A percentile compares a stretch with the other conserved stretches of the same genome.
These are phyloP conservation scores for Scalopus aquaticus DNA, from an alignment of 2,113 vertebrate genomes.

Conservation along the genomic window DNA sequence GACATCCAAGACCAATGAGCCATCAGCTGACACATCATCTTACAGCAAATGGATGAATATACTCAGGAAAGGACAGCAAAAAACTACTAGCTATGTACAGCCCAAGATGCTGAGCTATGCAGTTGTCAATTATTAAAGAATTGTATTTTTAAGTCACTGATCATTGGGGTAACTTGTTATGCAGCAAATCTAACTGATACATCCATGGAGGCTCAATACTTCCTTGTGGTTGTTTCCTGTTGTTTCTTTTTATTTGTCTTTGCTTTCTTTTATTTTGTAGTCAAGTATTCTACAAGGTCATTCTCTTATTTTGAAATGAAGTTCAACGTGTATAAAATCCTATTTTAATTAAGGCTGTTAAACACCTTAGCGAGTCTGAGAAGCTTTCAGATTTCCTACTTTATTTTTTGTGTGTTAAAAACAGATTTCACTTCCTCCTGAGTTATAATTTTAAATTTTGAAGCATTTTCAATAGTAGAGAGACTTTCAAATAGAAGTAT, in stretches of 20 bases:
- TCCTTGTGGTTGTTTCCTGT: not conserved
- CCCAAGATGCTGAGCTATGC: not conserved
- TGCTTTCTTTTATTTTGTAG: too few species aligned
- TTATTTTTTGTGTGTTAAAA: not conserved
- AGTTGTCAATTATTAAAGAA: not conserved
- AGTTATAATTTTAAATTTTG: not conserved
- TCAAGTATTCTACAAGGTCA: not conserved
- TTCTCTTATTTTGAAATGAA: conserved; percentile 30
- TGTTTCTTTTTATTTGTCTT: not conserved
- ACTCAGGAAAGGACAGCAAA: not conserved
- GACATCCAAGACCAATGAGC: not conserved
- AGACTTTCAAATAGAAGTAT: not conserved
- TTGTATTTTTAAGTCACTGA: not conserved
- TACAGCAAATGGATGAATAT: not conserved
- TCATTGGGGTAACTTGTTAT: not conserved
- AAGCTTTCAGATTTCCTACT: not conserved
- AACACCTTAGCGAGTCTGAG: not conserved
- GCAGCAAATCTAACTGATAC: not conserved
- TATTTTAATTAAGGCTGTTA: not conserved
- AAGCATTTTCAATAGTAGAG: not conserved
- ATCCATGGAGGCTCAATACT: not conserved
- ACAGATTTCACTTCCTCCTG: conserved; percentile 27
- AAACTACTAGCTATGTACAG: not conserved
- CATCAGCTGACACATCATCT: not conserved
- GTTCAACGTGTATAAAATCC: not conserved